Evolutionary conservation across 1,140 invertebrate species (phyloP), one percentile per base, ranked within the genome.

Genomic region (Doryteuthis pealeii): DNA sequence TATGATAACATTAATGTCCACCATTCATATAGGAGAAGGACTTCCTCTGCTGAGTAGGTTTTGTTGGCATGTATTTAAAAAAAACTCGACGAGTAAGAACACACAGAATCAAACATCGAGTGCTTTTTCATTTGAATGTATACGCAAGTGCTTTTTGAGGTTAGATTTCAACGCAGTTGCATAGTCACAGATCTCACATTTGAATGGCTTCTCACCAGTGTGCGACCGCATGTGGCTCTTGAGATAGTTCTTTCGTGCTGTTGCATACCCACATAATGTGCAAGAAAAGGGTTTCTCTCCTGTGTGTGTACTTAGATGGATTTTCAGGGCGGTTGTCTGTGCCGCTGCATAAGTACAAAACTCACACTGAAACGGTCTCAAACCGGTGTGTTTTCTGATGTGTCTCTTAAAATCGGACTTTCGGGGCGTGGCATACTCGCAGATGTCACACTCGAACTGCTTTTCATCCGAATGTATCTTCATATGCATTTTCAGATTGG

Each of bases 371-470:
- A 54, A 74, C 32, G 75, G 72, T 14, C 70, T 70, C 30, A 73
- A 66, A 26, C 94, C 93, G 0, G 95, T 98, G 85, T 98, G 94
- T 3, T 91, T 92, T 84, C 94, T 92, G 77, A 93, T 89, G 90
- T 82, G 93, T 91, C 90, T 93, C 92, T 85, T 92, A 18, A 84
- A 70, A 22, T 71, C 71, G 28, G 12, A 15, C 12, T 49, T 22
- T 15, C 45, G 12, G 8, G 65, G 28, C 70, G 73, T 73, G 1
- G 28, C 43, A 54, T 75, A 73, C 6, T 18, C n/a, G 43, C 77
- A 78, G 12, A 70, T 14, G 2, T 73, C 54, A 68, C 77, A 78
- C 40, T 49, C 71, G 43, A 62, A 73, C 14, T 62, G 66, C 31
- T 54, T 66, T 69, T 75, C 77, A 18, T 71, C 74, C 10, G 74